Base-by-base conservation (phyloP, 2,888 invertebrate genomes). In the Rhagium mordax region DNA sequence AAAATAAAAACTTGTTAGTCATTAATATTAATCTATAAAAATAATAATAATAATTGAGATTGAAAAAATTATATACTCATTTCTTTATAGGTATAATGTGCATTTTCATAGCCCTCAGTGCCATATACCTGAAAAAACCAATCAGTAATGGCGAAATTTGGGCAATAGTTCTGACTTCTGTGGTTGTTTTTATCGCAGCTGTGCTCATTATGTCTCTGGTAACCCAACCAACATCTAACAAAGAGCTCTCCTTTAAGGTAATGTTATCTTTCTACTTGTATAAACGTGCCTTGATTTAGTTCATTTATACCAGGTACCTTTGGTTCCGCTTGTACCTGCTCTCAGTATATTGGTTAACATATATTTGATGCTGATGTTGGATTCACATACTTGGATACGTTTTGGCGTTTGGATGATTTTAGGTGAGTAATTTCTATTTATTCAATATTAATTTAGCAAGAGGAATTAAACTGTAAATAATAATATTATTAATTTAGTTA, bases 291-390 rank as follows among this genome's bases (percentile, higher is more conserved):
- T 29, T 70, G 41, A 49, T 55, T 53, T 10, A 29, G 21, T 53
- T 64, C n/a, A 24, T 88, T 88, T 67, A 59, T 27, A 13, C 15
- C 88, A 96, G 93, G 95, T 96, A 4, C 97, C 97, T 0, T 87
- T 94, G 15, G 94, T 97, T 0, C 97, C 97, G 1, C 88, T 95
- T 71, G 86, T 97, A 65, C 97, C 97, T 0, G 93, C 93, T 47
- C 82, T 95, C 55, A 96, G 96, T 84, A 93, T 96, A 76, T 90
- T 96, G 79, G 90, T 94, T 53, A 97, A 97, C 85, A 90, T 96
- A 69, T 95, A 96, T 85, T 89, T 97, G 20, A 96, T 97, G 96
- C 88, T 95, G 70, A 92, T 95, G 87, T 89, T 97, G 79, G 94
- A 94, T 78, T 81, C 87, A 0, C 89, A 91, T 76, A 97, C 97